Evolutionary conservation across 2,888 invertebrate genomes (phyloP), one percentile per base, ranked within the genome.

Genomic region (Mantis religiosa): DNA sequence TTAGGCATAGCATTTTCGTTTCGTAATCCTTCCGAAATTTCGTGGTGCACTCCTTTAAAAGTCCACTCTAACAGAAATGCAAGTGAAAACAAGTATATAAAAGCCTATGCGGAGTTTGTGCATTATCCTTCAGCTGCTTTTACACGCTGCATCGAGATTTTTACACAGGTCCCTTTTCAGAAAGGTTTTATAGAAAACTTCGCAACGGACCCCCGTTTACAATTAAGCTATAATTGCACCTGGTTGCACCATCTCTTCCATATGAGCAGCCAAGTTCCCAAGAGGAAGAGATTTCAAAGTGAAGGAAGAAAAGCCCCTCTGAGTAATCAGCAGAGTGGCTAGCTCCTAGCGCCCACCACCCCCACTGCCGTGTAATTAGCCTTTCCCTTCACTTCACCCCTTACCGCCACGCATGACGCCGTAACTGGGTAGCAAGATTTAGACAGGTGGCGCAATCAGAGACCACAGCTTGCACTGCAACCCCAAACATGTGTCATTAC

Each of bases 301-400:
- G 83, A 83, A n/a, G 28, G 83, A 83, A 28, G 28, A 83, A 27
- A 83, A 83, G 83, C 27, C 83, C 83, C 28, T 27, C 85, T 34
- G 34, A 34, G 34, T 34, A 85, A 85, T 85, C 85, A 85, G 41
- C 41, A 34, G 85, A 85, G 85, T 85, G 85, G 85, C 85, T 85
- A 85, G 85, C 34, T 30, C 6, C 30, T 84, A 30, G 27, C 25
- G 14, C 84, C 84, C 25, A 28, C 30, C 41, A 27, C 85, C 41
- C 41, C 3, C 85, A 7, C 41, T 85, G 41, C 85, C 85, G 54
- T 71, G 54, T 71, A 71, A 71, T 71, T 71, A 71, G 54, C 20
- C 54, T 8, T 34, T 34, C 3, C 54, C 54, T 71, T 71, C 54
- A 9, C 41, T 41, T 41, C 41, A 41, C 41, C 54, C 54, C 54